Conservation (phyloP, 2,888 invertebrate genomes). For the Nudaria mundana region DNA sequence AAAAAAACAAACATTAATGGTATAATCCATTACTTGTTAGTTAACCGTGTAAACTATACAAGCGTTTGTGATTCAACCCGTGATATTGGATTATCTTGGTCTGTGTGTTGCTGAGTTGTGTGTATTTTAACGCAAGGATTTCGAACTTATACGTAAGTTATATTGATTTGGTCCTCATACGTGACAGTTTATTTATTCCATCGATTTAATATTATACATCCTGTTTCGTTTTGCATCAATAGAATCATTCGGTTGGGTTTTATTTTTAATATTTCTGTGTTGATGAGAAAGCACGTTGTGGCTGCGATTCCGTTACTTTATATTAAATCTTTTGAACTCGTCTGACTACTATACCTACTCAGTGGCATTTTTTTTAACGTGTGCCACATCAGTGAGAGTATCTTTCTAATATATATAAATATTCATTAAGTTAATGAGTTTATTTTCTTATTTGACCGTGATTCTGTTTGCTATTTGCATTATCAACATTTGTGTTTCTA, state of each 20-base stretch:
- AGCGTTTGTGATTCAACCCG: conserved; percentile 43
- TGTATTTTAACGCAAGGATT: conserved; percentile 38
- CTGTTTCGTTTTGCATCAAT: conserved; percentile 1
- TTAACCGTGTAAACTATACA: conserved; percentile 39
- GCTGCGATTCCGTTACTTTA: conserved; percentile 64
- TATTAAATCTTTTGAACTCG: conserved; percentile 65
- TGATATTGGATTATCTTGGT: conserved; percentile 26
- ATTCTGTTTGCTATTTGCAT: conserved; percentile 14
- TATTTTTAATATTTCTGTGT: conserved; percentile 31
- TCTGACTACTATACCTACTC: conserved; percentile 43
- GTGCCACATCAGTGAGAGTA: conserved; percentile 16
- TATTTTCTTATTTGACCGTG: conserved; percentile 9
- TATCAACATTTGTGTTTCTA: conserved; percentile 27
- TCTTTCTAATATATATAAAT: conserved; percentile 23
- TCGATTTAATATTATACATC: conserved; percentile 3
- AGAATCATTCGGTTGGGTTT: conserved; percentile 7
- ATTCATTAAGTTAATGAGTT: conserved; percentile 15
- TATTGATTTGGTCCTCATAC: conserved; percentile 45
- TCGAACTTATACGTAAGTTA: conserved; percentile 49
- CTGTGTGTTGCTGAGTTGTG: conserved; percentile 43
- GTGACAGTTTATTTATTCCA: conserved; percentile 24
- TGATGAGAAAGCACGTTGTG: conserved; percentile 54
- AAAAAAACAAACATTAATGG: conserved; percentile 32
- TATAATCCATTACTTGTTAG: conserved; percentile 44
- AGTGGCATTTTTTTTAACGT: conserved; percentile 31